Evolutionary conservation across 2,113 vertebrate genomes (phyloP).

Genomic region (Cromileptes altivelis): DNA sequence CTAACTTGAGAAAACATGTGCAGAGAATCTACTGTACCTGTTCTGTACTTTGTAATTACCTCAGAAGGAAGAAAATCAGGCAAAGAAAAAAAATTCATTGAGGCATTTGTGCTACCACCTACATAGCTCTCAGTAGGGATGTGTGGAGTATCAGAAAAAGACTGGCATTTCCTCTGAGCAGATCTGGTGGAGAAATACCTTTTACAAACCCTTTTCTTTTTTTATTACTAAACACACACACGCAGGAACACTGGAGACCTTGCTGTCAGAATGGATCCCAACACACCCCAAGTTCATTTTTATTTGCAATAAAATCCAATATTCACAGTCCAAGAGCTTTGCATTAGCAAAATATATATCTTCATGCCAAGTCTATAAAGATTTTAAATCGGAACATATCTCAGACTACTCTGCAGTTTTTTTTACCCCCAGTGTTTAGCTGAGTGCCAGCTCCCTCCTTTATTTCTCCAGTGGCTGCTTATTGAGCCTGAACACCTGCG

Average conservation of each 20-base stretch:
- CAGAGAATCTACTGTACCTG: conserved; percentile 1
- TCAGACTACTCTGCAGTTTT: not conserved
- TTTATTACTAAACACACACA: conserved; percentile 17
- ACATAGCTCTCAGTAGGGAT: conserved; percentile 51
- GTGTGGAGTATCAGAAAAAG: conserved; percentile 49
- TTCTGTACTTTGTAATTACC: conserved; percentile 42
- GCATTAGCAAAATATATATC: not conserved
- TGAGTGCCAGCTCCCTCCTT: not conserved
- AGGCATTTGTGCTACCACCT: conserved; percentile 57
- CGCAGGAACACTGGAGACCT: conserved; percentile 24
- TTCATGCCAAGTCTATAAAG: not conserved
- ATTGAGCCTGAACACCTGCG: conserved; percentile 17
- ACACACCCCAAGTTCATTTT: not conserved
- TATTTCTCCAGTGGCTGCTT: not conserved
- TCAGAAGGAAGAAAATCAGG: conserved; percentile 23
- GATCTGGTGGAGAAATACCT: conserved; percentile 21
- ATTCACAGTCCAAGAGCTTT: not conserved
- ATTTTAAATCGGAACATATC: not conserved
- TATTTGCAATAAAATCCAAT: conserved; percentile 16
- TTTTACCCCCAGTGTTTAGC: not conserved
- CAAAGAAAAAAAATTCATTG: conserved; percentile 30
- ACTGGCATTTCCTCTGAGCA: conserved; percentile 47
- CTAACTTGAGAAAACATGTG: not conserved
- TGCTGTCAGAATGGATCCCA: conserved; percentile 23
- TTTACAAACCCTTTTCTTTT: conserved; percentile 34